A percentile compares a stretch with the other conserved stretches of the same genome.
These are phyloP conservation scores for Aphaenogaster rudis DNA, from an alignment of 1,140 invertebrate species.

Conservation along the genomic window DNA sequence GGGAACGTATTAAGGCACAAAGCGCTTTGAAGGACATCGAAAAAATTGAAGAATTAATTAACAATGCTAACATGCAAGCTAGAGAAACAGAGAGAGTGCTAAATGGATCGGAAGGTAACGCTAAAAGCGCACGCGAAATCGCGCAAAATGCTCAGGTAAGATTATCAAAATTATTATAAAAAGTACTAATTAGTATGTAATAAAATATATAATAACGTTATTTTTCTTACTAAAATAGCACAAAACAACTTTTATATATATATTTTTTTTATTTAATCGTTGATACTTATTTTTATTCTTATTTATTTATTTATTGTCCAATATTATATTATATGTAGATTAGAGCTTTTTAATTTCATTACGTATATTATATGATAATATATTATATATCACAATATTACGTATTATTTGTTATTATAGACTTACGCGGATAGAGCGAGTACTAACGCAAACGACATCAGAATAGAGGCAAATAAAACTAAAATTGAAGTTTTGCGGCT, in stretches of 20 bases:
- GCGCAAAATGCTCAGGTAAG: constrained; percentile 93
- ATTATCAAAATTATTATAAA: constrained; percentile 29
- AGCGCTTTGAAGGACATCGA: constrained; percentile 89
- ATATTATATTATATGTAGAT: not conserved
- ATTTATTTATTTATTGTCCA: not conserved
- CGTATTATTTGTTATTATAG: constrained; percentile 78
- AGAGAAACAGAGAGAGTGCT: constrained; percentile 91
- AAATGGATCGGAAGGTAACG: constrained; percentile 92
- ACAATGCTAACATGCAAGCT: constrained; percentile 89
- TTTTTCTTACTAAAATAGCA: not conserved
- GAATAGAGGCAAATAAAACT: constrained; percentile 91
- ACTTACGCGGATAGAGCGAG: constrained; percentile 82
- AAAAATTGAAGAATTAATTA: constrained; percentile 87
- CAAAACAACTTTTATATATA: not conserved
- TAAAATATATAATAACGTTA: not conserved
- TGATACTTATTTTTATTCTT: not conserved
- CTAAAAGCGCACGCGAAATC: constrained; percentile 91
- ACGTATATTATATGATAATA: not conserved
- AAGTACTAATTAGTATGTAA: not conserved
- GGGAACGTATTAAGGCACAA: constrained; percentile 90
- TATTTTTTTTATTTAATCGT: not conserved
- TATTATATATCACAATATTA: not conserved
- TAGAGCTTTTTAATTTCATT: constrained; percentile 18
- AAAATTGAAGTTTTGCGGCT: constrained; percentile 92
- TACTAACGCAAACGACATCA: constrained; percentile 91